A percentile compares a stretch with the other conserved stretches of the same genome.
Conservation (phyloP, 1,140 invertebrate species). For the Microplitis demolitor region DNA sequence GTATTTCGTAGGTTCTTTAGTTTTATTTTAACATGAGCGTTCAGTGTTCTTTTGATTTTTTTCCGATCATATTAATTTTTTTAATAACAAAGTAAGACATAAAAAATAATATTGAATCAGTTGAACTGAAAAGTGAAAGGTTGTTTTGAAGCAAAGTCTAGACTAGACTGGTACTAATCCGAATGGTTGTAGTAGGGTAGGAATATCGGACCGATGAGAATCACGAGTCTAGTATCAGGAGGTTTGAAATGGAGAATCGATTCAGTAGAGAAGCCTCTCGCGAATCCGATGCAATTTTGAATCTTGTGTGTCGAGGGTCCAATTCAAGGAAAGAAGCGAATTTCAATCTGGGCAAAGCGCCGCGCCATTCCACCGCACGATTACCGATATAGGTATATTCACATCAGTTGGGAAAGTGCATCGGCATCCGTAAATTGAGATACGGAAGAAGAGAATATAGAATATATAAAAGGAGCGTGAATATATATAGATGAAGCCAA, state of each 20-base stretch:
- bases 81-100: no score
- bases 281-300: slow-evolving; percentile 12
- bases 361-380: background rate
- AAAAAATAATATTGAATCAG: no score
- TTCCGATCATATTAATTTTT: no score
- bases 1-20: no score
- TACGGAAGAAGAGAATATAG: background rate
- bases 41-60: no score
- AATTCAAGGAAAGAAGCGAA: slow-evolving; percentile 8
- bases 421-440: background rate
- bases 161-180: background rate
- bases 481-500: background rate
- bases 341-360: slow-evolving; percentile 6
- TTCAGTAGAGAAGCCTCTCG: background rate
- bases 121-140: no score
- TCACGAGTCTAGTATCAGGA: no score
- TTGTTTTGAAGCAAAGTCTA: background rate
- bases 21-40: no score
- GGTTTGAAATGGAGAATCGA: background rate
- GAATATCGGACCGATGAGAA: no score
- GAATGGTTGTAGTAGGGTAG: background rate
- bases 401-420: no score
- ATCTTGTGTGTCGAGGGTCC: slow-evolving; percentile 9
- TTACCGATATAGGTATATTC: no score
- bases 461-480: background rate